phyloP scores from a whole-genome alignment of 2,113 vertebrate species.

The Scolopax mira region DNA sequence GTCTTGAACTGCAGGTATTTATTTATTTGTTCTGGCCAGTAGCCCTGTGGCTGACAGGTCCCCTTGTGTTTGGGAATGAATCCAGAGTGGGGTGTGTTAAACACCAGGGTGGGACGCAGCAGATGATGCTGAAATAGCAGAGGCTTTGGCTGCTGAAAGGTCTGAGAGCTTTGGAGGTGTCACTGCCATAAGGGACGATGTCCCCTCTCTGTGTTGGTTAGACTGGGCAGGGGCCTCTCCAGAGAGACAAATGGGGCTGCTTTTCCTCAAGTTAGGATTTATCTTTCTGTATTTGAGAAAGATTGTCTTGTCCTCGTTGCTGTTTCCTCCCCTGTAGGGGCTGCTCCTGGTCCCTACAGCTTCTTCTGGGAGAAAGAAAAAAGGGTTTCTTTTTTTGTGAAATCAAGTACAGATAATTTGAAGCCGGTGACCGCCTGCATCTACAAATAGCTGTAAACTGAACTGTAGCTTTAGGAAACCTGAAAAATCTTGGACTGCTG shows the following conservation, averaged over 20 bases:
- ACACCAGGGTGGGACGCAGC: background rate
- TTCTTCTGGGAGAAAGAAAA: background rate
- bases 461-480: background rate
- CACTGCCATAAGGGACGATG: rapidly evolving
- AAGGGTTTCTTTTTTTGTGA: background rate
- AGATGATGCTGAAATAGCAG: background rate
- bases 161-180: background rate
- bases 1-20: background rate
- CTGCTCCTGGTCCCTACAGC: background rate
- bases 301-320: background rate
- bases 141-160: background rate
- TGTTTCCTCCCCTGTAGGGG: background rate
- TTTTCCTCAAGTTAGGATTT: background rate
- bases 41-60: rapidly evolving
- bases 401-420: background rate
- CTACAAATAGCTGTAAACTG: background rate
- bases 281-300: rapidly evolving
- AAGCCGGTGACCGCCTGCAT: background rate
- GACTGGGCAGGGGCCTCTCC: too few relatives aligned
- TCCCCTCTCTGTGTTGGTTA: rapidly evolving
- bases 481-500: background rate
- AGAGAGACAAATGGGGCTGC: background rate
- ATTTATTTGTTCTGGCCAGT: background rate
- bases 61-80: background rate
- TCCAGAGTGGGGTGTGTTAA: rapidly evolving